Evolutionary conservation across 2,888 invertebrate species (phyloP), one percentile per base, ranked within the genome.

Genomic region (Athetis lepigone): DNA sequence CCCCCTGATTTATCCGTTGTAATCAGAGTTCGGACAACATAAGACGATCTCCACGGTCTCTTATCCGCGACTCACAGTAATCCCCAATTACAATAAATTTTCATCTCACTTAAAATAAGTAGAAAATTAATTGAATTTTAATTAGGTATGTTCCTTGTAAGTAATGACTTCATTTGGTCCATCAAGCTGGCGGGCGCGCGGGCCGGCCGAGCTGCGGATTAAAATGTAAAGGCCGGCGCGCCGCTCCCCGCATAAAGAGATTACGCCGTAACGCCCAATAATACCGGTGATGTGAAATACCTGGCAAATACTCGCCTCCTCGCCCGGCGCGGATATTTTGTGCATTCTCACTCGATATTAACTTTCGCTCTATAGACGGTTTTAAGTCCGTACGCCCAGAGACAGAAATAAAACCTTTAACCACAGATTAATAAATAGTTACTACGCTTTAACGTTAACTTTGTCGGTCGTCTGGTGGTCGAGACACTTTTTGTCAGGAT

Each of bases 241-340:
- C 59, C 39, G 51, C 60, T 68, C 54, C 58, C 52, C 50, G 64
- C 60, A 65, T 77, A 60, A 73, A 78, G 79, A 77, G 81, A 81
- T 85, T 84, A 82, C 79, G 67, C 70, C 71, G 76, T 77, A 77
- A 81, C 77, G 67, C 73, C 76, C 84, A 78, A 77, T 85, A 83
- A 83, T 80, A 68, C 80, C 66, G 50, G 77, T 66, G 69, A 74
- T 73, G 79, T 74, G 79, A 64, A 77, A 80, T 80, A 82, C 79
- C 81, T 80, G 77, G 75, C 78, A 56, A 74, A 76, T 72, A 70
- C 47, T 46, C 47, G 47, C 16, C 16, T 50, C 42, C 23, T 25
- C 39, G 19, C 47, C 19, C 36, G 46, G 27, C 4, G 8, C 21
- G 42, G 46, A 29, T 47, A 50, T 46, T 56, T 36, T 42, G 57